Base-by-base conservation (phyloP, 2,888 invertebrate species). In the Drosophila helvetica region DNA sequence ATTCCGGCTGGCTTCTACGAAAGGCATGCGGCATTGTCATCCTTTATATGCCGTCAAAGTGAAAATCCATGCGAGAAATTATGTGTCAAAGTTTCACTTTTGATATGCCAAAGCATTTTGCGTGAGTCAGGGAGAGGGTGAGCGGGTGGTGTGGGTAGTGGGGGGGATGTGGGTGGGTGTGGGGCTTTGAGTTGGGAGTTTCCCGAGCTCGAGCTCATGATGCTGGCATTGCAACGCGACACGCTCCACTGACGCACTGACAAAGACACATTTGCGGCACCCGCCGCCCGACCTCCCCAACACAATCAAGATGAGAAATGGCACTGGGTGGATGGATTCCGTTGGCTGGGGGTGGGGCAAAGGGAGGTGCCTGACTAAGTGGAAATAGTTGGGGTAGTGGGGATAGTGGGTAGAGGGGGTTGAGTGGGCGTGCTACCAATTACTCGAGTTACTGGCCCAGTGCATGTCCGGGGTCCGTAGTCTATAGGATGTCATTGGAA, bases 11-110 rank as follows among this genome's bases (percentile, higher is more conserved):
- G 18, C 45, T 46, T 55, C 19, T 9, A 42, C 38, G 42, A 33
- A 33, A 33, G 60, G 53, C 62, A 60, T 70, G 65, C 69, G 81
- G 71, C 75, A 80, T 86, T 86, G 79, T 81, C 82, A 83, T 78
- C 84, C 86, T 84, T 86, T 84, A 78, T 38, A 2, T 86, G 87
- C 71, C 81, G 75, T 87, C 84, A 87, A 84, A 84, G 86, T 85
- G 82, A 85, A 84, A 84, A 84, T 85, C 87, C 84, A 84, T 87
- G 84, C 87, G 87, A 85, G 82, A 87, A 84, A 84, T 87, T 84
- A 84, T 87, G 79, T 84, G 84, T 84, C 87, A 87, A 87, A 87
- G 87, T 86, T 84, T 85, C 82, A 84, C 87, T 79, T 82, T 84
- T 85, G 88, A 84, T 79, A 85, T 82, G 86, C 76, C 76, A 85